Evolutionary conservation across 2,113 vertebrate genomes (phyloP).

Genomic region (Dissostichus mawsoni): DNA sequence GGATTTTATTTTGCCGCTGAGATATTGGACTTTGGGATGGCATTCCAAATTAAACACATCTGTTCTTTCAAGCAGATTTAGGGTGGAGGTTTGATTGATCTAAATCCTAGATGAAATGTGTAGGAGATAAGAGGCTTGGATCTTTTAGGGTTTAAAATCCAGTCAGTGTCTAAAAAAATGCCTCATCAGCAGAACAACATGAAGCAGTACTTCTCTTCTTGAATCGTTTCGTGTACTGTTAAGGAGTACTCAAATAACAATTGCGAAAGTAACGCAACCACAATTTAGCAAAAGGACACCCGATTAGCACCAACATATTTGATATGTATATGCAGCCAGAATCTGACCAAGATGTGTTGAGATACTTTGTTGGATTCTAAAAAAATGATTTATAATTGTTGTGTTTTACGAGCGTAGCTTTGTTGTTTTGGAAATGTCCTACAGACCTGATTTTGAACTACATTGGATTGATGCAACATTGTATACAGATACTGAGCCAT

Average conservation of each 20-base stretch:
- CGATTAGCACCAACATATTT: background rate
- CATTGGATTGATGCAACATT: background rate
- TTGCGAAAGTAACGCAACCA: too few species aligned
- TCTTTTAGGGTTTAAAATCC: background rate
- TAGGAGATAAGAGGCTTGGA: background rate
- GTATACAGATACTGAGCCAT: too few species aligned
- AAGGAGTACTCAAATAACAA: too few species aligned
- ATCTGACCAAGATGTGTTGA: background rate
- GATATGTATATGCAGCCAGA: background rate
- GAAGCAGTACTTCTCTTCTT: background rate
- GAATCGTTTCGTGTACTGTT: background rate
- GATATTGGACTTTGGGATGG: background rate
- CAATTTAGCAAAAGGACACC: background rate
- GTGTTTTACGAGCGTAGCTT: background rate
- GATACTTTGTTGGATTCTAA: background rate
- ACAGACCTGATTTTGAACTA: background rate
- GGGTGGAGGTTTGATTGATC: background rate
- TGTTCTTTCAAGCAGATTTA: background rate
- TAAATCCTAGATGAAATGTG: slow-evolving; percentile 4
- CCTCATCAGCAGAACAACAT: background rate
- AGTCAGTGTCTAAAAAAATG: background rate
- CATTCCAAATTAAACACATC: background rate
- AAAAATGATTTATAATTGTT: too few species aligned
- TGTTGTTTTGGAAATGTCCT: background rate
- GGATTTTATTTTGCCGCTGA: too few species aligned